phyloP scores from a whole-genome alignment of 1,140 invertebrate species.

The Camponotus vicinus region DNA sequence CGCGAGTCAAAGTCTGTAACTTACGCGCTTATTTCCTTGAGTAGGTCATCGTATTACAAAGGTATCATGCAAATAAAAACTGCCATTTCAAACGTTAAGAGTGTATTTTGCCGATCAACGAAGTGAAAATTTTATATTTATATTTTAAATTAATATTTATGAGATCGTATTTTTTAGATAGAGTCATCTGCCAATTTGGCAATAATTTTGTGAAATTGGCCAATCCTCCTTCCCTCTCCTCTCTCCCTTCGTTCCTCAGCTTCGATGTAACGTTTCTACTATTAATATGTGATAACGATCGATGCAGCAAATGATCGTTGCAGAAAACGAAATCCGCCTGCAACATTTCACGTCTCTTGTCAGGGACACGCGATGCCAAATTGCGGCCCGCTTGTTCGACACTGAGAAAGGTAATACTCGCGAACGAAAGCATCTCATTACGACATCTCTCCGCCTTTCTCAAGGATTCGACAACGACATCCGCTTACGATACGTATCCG shows the following conservation, averaged over 20 bases:
- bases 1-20: slow-evolving; percentile 53
- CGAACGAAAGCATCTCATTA: slow-evolving; percentile 56
- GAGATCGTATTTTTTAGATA: slow-evolving; percentile 57
- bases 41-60: slow-evolving; percentile 50
- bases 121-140: slow-evolving; percentile 44
- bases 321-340: slow-evolving; percentile 8
- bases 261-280: background rate
- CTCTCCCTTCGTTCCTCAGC: too few relatives aligned
- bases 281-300: background rate
- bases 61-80: slow-evolving; percentile 38
- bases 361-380: slow-evolving; percentile 26
- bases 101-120: slow-evolving; percentile 65
- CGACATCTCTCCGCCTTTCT: slow-evolving; percentile 42
- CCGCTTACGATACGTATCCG: background rate
- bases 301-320: background rate
- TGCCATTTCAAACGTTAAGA: slow-evolving; percentile 65
- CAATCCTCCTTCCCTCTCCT: too few relatives aligned
- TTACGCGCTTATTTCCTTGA: slow-evolving; percentile 69
- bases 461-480: slow-evolving; percentile 31
- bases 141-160: slow-evolving; percentile 57
- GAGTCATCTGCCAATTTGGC: background rate
- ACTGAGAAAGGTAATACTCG: slow-evolving; percentile 28
- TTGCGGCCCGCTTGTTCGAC: slow-evolving; percentile 22
- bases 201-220: background rate
- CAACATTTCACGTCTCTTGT: background rate